Evolutionary conservation across 2,113 vertebrate genomes (phyloP).

Genomic region (Monopterus albus): DNA sequence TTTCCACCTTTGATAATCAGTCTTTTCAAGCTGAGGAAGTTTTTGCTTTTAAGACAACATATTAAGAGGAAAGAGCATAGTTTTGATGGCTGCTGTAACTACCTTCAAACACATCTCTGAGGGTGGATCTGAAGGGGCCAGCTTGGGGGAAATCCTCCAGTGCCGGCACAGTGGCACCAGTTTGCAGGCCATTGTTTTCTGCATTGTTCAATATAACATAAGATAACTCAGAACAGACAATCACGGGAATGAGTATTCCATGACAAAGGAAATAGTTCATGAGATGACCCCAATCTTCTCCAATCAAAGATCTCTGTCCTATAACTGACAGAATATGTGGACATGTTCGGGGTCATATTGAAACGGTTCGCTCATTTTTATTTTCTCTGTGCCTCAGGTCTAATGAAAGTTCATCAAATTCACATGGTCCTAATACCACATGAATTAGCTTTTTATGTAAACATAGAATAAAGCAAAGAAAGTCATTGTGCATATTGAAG

Average conservation of each 20-base stretch:
- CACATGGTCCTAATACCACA: not conserved
- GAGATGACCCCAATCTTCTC: constrained; percentile 50
- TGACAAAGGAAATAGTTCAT: constrained; percentile 68
- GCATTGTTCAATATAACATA: too few relatives aligned
- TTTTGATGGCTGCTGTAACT: not conserved
- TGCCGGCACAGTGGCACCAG: constrained; percentile 21
- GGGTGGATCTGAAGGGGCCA: not conserved
- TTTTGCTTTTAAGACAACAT: too few relatives aligned
- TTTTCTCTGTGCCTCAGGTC: not conserved
- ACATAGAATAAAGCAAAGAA: not conserved
- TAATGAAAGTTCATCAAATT: not conserved
- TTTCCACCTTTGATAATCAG: too few relatives aligned
- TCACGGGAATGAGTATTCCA: constrained; percentile 45
- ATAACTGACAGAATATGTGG: constrained; percentile 8
- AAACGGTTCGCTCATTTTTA: not conserved
- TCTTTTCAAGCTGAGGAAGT: too few relatives aligned
- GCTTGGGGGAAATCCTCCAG: not conserved
- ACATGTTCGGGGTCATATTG: constrained; percentile 6
- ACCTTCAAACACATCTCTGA: constrained; percentile 11
- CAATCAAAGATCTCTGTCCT: constrained; percentile 51
- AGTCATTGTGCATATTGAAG: not conserved
- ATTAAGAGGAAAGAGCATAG: not conserved
- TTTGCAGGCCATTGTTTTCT: too few relatives aligned
- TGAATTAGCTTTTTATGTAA: not conserved
- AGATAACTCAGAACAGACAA: constrained; percentile 49